phyloP scores from a whole-genome alignment of 2,797 vertebrate genomes.

The Syndactyla subalaris region DNA sequence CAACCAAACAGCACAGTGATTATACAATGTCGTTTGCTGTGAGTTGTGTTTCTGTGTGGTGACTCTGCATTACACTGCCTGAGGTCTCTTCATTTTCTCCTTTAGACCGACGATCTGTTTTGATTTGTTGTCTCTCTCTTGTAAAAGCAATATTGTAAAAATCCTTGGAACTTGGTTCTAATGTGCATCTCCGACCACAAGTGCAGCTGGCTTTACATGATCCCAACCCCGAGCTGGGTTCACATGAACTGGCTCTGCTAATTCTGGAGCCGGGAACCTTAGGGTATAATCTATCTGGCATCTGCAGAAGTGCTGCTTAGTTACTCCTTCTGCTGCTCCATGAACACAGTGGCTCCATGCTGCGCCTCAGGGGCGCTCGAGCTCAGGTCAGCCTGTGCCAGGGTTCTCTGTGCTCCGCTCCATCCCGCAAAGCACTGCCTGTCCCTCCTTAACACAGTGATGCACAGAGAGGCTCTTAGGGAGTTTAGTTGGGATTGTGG shows the following conservation, averaged over 20 bases:
- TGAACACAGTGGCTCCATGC: neutral
- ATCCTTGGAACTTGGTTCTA: neutral
- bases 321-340: neutral
- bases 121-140: neutral
- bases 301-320: neutral
- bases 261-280: neutral
- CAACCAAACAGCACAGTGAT: neutral
- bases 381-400: neutral
- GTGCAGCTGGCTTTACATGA: neutral
- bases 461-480: rapidly evolving
- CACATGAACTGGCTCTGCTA: neutral
- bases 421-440: rapidly evolving
- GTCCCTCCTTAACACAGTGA: neutral
- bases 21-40: neutral
- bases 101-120: neutral
- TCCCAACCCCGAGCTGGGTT: rapidly evolving
- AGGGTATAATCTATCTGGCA: neutral
- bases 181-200: rapidly evolving
- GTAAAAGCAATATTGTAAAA: neutral
- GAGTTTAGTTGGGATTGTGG: neutral
- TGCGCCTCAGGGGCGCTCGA: neutral
- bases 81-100: neutral
- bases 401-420: neutral
- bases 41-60: too few relatives aligned
- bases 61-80: neutral